Base-by-base conservation (phyloP, 2,888 invertebrate genomes). In the Heliconius sara region DNA sequence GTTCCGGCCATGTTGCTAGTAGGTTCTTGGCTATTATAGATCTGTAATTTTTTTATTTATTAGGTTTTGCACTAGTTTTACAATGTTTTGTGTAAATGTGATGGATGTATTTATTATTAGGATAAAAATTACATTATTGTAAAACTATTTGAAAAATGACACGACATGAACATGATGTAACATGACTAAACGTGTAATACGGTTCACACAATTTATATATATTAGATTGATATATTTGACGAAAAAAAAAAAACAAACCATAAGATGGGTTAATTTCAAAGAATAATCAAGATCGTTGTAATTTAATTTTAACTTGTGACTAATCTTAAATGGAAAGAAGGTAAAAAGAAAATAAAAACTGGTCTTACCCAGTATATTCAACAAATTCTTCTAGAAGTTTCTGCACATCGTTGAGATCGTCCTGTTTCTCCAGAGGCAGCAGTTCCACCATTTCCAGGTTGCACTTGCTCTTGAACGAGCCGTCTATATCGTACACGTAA, bases 371-470 rank as follows among this genome's bases (percentile, higher is more conserved):
- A 3, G 99, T 99, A 87, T 98, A 97, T 74, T 97, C 95, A 25
- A 97, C 95, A 91, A 99, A 99, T 89, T 99, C 99, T 84, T 96
- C 93, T 25, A 99, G 94, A 52, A 99, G 95, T 57, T 96, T 93
- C 87, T 97, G 96, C 0, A 99, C 97, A 80, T 97, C 96, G 1
- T 95, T 92, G 47, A 98, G 93, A 91, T 99, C 99, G 13, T 98
- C 97, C 7, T 96, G 92, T 43, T 96, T 93, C 84, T 98, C 97
- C 57, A 99, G 89, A 2, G 98, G 97, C 80, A 99, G 96, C 27
- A 99, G 93, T 87, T 99, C 98, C n/a, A 99, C 99, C 95, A 97
- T 98, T 92, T 99, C 98, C n/a, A 96, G 96, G 93, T 99, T 99
- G 88, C 99, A 99, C 90, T 98, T 98, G 84, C 97, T 96, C 79